Evolutionary conservation across 2,113 vertebrate genomes (phyloP).

Genomic region (Brachionichthys hirsutus): DNA sequence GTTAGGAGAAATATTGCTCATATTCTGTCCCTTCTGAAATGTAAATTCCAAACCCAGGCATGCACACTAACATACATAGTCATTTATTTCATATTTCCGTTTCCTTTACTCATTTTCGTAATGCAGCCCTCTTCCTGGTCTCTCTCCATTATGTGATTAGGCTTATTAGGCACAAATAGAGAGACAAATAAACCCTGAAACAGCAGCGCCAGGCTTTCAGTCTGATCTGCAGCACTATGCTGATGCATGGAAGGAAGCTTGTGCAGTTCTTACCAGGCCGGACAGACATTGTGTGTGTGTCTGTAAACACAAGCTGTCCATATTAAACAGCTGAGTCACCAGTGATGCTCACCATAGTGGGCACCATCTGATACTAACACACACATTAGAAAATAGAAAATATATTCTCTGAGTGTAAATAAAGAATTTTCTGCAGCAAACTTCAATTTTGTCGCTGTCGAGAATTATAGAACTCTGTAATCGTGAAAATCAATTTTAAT

Average conservation of each 20-base stretch:
- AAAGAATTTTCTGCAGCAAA: too few relatives aligned
- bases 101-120: constrained; percentile 22
- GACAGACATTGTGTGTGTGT: constrained; percentile 20
- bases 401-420: too few relatives aligned
- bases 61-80: constrained; percentile 3
- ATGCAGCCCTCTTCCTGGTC: constrained; percentile 11
- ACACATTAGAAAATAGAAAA: not conserved
- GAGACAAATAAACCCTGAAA: constrained; percentile 28
- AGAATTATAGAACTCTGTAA: not conserved
- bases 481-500: too few relatives aligned
- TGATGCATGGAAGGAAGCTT: too few relatives aligned
- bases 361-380: constrained; percentile 39
- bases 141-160: constrained; percentile 47
- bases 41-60: not conserved
- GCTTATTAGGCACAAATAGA: constrained; percentile 21
- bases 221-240: too few relatives aligned
- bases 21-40: not conserved
- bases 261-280: too few relatives aligned
- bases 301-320: constrained; percentile 54
- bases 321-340: constrained; percentile 36
- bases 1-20: too few relatives aligned
- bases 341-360: constrained; percentile 49
- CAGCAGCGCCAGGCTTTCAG: constrained; percentile 17
- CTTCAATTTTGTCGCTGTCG: not conserved
- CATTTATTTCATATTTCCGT: constrained; percentile 31